Evolutionary conservation across 2,888 invertebrate genomes (phyloP), one percentile per base, ranked within the genome.

Genomic region (Caenorhabditis doughertyi): DNA sequence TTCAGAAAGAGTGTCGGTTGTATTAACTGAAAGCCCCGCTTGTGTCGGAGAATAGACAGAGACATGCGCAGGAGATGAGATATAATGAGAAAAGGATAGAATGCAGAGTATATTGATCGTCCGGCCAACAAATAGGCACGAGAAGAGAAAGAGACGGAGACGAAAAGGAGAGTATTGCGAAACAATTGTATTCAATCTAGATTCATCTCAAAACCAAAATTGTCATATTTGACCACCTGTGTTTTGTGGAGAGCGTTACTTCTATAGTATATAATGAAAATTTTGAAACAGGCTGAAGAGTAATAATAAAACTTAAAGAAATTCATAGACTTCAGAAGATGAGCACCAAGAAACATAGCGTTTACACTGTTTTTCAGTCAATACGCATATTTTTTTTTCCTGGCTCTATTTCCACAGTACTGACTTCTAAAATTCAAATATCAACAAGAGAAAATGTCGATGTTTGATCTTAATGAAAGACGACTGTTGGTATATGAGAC

Each of bases 41-140:
- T 51, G 49, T 51, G 35, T 72, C 35, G 51, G 35, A 7, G 65
- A 70, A 55, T 67, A 53, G 67, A 23, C 35, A 58, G 58, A 58
- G 60, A 58, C 39, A 53, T 58, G 76, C 51, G 76, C 60, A 51
- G 60, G 13, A 51, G 25, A 35, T 25, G 56, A 53, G 23, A 64
- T 16, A 73, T 18, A 35, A 62, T 27, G 42, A 23, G 44, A 64
- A 53, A 27, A 23, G 21, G 13, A 39, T 25, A 73, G 73, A 53
- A 2, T 29, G 55, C 73, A 64, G 53, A 64, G 29, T 32, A 32
- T 72, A 73, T 73, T 60, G 73, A 73, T 73, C 53, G 73, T 60
- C 49, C 32, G 21, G 42, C 58, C 56, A 56, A 51, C 51, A 51
- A 49, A 27, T 16, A 58, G 47, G 35, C 4, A 18, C 18, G 42